phyloP scores from a whole-genome alignment of 1,140 invertebrate genomes.

The Orchesella cincta region DNA sequence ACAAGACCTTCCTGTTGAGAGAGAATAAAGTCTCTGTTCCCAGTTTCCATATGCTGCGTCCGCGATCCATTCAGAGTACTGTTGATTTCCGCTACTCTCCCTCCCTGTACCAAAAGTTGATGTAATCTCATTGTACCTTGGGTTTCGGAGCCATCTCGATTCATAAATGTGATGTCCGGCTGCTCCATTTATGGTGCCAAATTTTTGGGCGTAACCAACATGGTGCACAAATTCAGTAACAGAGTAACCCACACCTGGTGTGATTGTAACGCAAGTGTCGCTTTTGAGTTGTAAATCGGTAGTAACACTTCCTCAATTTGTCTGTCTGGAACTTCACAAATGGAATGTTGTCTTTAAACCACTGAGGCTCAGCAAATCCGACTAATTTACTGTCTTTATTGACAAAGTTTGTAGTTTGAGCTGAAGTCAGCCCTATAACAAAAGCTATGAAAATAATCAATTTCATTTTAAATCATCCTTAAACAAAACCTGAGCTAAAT shows the following conservation, averaged over 20 bases:
- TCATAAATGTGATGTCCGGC: slow-evolving; percentile 50
- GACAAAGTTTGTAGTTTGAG: slow-evolving; percentile 22
- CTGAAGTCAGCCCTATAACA: background rate
- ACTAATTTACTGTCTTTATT: slow-evolving; percentile 34
- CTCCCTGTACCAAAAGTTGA: slow-evolving; percentile 45
- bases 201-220: slow-evolving; percentile 41
- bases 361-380: slow-evolving; percentile 37
- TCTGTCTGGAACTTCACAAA: slow-evolving; percentile 43
- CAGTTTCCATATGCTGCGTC: slow-evolving; percentile 36
- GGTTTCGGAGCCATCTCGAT: slow-evolving; percentile 42
- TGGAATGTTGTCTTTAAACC: slow-evolving; percentile 48
- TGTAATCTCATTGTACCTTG: slow-evolving; percentile 42
- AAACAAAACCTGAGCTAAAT: no score
- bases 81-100: slow-evolving; percentile 36
- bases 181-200: slow-evolving; percentile 47
- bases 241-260: slow-evolving; percentile 42
- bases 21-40: slow-evolving; percentile 42
- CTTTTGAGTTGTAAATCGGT: slow-evolving; percentile 45
- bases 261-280: slow-evolving; percentile 46
- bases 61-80: slow-evolving; percentile 49
- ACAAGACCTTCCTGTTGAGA: slow-evolving; percentile 39
- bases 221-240: slow-evolving; percentile 49
- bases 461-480: no score
- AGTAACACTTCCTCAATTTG: slow-evolving; percentile 48
- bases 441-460: background rate